Percentiles rank a stretch among this genome's conserved stretches.
phyloP scores from a whole-genome alignment of 2,888 invertebrate species.

The Megamerina dolium region DNA sequence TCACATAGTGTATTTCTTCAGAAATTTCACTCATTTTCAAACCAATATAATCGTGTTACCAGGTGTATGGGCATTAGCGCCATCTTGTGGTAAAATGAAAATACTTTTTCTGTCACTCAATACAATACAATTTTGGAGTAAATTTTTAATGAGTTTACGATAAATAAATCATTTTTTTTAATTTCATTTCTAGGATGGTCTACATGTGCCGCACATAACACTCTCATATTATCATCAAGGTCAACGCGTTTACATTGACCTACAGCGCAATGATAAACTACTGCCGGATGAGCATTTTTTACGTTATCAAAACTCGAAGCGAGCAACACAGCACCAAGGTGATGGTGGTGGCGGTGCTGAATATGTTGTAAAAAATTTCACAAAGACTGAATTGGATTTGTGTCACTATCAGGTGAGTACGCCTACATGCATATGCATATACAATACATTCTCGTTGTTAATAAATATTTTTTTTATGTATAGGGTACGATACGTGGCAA shows the following conservation, averaged over 20 bases:
- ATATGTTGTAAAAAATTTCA: constrained; percentile 45
- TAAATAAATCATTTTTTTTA: constrained; percentile 19
- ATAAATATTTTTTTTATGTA: neutral
- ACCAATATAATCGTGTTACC: too few species aligned
- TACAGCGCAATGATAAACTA: constrained; percentile 43
- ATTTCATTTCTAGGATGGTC: constrained; percentile 30
- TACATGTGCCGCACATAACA: constrained; percentile 48
- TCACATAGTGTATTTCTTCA: too few species aligned
- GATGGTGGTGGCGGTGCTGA: too few species aligned
- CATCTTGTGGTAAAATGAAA: too few species aligned
- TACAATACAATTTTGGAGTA: neutral
- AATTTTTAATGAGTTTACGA: neutral
- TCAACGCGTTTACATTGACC: constrained; percentile 45
- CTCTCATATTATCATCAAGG: constrained; percentile 63
- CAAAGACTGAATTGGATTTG: constrained; percentile 49
- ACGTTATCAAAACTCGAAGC: constrained; percentile 41
- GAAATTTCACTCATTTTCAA: too few species aligned
- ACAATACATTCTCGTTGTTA: neutral
- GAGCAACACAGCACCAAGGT: too few species aligned
- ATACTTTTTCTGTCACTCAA: too few species aligned
- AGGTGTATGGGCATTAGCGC: too few species aligned
- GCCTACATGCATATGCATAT: neutral
- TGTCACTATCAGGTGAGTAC: constrained; percentile 48
- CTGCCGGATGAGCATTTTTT: constrained; percentile 48
- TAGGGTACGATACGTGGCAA: constrained; percentile 65